Evolutionary conservation across 2,888 invertebrate species (phyloP).

Genomic region (Petrolisthes manimaculis): DNA sequence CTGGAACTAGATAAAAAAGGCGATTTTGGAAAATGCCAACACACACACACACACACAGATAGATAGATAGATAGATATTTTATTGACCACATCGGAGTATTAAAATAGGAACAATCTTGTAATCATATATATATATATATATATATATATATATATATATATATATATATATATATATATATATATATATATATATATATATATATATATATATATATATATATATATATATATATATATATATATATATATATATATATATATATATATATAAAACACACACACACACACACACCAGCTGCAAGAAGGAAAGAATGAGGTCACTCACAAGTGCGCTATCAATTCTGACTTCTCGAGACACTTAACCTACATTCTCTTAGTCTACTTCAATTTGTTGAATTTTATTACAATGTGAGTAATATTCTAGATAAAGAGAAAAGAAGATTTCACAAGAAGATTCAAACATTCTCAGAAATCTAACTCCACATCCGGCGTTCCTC

Average conservation of each 20-base stretch:
- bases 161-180: constrained; percentile 17
- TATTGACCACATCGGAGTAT: no score
- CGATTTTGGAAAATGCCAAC: no score
- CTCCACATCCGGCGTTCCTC: no score
- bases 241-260: not conserved
- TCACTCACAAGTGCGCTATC: no score
- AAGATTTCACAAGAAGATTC: no score
- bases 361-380: not conserved
- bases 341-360: no score
- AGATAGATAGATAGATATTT: no score
- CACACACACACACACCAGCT: not conserved
- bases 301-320: no score
- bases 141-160: constrained; percentile 29
- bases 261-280: not conserved
- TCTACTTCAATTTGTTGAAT: not conserved
- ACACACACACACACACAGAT: not conserved
- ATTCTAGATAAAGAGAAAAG: no score
- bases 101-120: not conserved
- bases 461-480: no score
- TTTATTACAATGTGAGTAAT: not conserved
- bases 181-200: constrained; percentile 39
- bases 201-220: constrained; percentile 32
- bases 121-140: constrained; percentile 31
- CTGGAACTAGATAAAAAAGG: no score
- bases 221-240: constrained; percentile 8